These are phyloP conservation scores for Serinus canaria DNA, from an alignment of 2,113 vertebrate species.

Conservation along the genomic window DNA sequence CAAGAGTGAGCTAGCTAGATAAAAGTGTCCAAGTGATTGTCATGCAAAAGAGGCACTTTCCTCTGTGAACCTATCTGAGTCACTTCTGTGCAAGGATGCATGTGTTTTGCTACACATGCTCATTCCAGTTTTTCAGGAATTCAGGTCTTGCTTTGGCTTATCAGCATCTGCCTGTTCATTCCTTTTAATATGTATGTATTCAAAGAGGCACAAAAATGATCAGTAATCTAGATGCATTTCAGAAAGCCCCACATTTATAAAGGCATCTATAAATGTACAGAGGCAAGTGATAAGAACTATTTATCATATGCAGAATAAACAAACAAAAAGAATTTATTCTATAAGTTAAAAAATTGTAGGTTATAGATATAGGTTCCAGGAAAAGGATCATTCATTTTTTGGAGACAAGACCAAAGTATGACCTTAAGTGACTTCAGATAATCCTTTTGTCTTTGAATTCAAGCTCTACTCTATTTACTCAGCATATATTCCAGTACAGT, in stretches of 20 bases:
- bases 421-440: background rate
- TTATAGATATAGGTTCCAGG: background rate
- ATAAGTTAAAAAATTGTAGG: background rate
- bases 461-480: background rate
- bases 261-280: no score
- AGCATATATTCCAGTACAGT: background rate
- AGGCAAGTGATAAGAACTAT: background rate
- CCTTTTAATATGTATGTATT: background rate
- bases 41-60: background rate
- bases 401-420: background rate
- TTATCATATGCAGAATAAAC: background rate
- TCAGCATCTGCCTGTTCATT: background rate
- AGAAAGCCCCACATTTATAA: background rate
- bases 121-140: constrained; percentile 30
- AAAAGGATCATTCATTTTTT: background rate
- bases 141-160: background rate
- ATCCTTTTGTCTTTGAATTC: background rate
- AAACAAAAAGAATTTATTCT: background rate
- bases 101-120: background rate
- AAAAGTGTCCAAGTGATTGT: background rate
- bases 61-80: background rate
- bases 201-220: background rate
- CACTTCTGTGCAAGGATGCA: background rate
- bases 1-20: background rate
- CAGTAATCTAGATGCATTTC: background rate